Conservation (phyloP, 2,888 invertebrate genomes). For the Nephrocerus scutellatus region DNA sequence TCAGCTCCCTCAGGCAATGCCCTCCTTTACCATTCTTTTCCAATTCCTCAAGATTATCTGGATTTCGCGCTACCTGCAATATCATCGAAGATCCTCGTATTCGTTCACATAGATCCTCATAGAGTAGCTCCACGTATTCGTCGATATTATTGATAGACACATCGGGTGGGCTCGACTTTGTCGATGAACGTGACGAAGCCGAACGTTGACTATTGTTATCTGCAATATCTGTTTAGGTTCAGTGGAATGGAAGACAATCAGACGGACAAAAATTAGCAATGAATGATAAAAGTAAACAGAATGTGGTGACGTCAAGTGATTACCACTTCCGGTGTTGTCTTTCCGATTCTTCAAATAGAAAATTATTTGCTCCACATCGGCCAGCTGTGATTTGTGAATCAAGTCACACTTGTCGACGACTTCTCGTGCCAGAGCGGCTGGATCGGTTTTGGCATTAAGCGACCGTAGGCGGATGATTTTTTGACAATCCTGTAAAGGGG, state of each 20-base stretch:
- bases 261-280: no score
- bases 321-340: constrained; percentile 46
- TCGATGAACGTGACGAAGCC: constrained; percentile 29
- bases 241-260: constrained; percentile 2
- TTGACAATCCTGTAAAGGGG: constrained; percentile 58
- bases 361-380: constrained; percentile 81
- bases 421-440: constrained; percentile 69
- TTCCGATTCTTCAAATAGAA: constrained; percentile 78
- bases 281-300: not conserved
- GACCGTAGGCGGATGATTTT: constrained; percentile 78
- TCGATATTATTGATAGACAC: constrained; percentile 77
- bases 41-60: constrained; percentile 88
- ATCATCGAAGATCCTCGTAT: constrained; percentile 87
- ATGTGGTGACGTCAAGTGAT: no score
- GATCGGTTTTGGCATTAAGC: constrained; percentile 71
- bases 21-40: constrained; percentile 77
- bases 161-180: constrained; percentile 50
- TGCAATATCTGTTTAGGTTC: constrained; percentile 29
- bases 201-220: constrained; percentile 40
- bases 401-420: constrained; percentile 79
- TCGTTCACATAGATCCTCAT: constrained; percentile 91
- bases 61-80: constrained; percentile 83
- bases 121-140: constrained; percentile 90
- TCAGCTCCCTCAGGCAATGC: not conserved
- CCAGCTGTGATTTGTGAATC: constrained; percentile 71